Percentiles rank a stretch among this genome's conserved stretches.
Conservation (phyloP, 2,888 invertebrate genomes). For the Microplitis manilae region DNA sequence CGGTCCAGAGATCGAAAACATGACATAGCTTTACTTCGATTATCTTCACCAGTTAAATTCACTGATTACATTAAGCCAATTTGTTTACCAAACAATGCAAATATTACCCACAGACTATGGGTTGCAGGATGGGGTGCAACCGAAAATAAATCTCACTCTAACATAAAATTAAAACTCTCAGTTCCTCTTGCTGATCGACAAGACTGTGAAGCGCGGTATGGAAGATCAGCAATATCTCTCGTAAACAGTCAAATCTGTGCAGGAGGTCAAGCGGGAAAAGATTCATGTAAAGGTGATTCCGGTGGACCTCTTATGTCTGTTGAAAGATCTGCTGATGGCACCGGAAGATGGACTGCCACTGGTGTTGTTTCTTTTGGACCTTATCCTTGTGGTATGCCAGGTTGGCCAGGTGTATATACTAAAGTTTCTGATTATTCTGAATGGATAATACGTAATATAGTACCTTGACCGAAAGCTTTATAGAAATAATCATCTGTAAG, state of each 20-base stretch:
- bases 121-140: constrained; percentile 81
- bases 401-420: constrained; percentile 78
- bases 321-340: constrained; percentile 46
- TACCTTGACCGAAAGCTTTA: constrained; percentile 29
- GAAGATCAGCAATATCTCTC: constrained; percentile 70
- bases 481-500: not conserved
- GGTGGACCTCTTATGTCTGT: constrained; percentile 83
- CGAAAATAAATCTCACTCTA: constrained; percentile 72
- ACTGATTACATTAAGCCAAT: constrained; percentile 77
- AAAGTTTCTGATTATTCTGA: constrained; percentile 75
- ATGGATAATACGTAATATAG: constrained; percentile 74
- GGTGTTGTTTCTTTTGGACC: constrained; percentile 79
- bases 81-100: constrained; percentile 73
- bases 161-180: constrained; percentile 74
- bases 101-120: constrained; percentile 70
- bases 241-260: constrained; percentile 78
- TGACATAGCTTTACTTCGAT: constrained; percentile 82
- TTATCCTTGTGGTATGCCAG: constrained; percentile 74
- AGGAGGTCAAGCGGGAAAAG: constrained; percentile 79
- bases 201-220: constrained; percentile 75
- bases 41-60: constrained; percentile 74
- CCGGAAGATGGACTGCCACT: constrained; percentile 71
- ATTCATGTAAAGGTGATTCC: constrained; percentile 84
- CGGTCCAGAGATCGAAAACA: constrained; percentile 75
- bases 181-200: constrained; percentile 73